These are phyloP conservation scores for Xenopus laevis DNA, from an alignment of 2,113 vertebrate species.

Conservation along the genomic window DNA sequence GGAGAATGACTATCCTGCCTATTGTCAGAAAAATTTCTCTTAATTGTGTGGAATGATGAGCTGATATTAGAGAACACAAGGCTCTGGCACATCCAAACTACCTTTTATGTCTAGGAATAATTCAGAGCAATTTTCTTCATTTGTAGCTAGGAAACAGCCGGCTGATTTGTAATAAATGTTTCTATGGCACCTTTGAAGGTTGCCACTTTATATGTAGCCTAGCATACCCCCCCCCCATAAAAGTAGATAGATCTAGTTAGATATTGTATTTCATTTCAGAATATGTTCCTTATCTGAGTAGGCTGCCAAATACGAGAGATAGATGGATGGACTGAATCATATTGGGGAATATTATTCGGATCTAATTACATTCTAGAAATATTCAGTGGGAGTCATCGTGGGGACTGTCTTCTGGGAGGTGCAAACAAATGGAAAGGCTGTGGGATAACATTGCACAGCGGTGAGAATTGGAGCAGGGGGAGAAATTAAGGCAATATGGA, in stretches of 20 bases:
- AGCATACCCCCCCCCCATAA: not conserved
- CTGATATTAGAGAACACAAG: not conserved
- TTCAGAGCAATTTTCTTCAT: not conserved
- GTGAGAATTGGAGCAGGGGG: too few relatives aligned
- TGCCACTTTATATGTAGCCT: not conserved
- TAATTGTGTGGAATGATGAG: slow-evolving; percentile 10
- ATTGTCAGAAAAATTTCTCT: not conserved
- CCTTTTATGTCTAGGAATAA: not conserved
- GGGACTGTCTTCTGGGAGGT: too few relatives aligned
- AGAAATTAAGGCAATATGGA: too few relatives aligned
- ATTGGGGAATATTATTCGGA: too few relatives aligned
- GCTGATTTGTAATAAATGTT: slow-evolving; percentile 4
- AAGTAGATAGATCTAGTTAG: not conserved
- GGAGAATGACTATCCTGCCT: not conserved
- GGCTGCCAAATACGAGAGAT: not conserved
- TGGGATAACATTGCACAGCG: too few relatives aligned
- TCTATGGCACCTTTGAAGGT: not conserved
- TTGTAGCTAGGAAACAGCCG: not conserved
- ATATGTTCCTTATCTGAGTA: not conserved
- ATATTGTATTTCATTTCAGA: not conserved
- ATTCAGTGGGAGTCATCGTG: too few relatives aligned
- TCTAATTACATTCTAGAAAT: too few relatives aligned
- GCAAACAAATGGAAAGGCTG: too few relatives aligned
- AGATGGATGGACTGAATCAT: not conserved
- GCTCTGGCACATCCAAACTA: not conserved